Conservation (phyloP, 2,888 invertebrate species). For the Panzeria rudis region DNA sequence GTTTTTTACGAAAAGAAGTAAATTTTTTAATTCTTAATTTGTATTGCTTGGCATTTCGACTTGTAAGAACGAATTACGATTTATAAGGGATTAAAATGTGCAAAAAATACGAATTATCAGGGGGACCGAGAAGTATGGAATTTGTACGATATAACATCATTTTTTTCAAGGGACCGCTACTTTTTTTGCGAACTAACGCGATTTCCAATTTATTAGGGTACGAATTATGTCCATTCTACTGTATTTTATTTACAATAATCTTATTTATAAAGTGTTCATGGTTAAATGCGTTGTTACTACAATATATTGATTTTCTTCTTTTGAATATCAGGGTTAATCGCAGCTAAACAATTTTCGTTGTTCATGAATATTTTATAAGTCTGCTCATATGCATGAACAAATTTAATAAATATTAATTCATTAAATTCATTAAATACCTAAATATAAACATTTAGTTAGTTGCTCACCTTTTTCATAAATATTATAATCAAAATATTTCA, state of each 20-base stretch:
- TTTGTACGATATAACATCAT: no score
- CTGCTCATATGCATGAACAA: background rate
- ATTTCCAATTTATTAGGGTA: no score
- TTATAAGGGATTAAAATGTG: no score
- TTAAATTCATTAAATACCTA: background rate
- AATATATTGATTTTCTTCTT: conserved; percentile 44
- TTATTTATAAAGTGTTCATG: background rate
- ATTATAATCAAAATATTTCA: background rate
- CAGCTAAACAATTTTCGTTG: conserved; percentile 4
- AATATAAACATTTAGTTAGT: background rate
- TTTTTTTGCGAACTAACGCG: no score
- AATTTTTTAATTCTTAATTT: no score
- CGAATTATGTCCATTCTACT: no score
- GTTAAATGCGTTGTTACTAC: background rate
- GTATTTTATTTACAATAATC: background rate
- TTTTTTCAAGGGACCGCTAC: no score
- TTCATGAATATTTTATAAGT: background rate
- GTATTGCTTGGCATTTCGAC: no score
- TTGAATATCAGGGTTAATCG: conserved; percentile 25
- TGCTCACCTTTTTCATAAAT: background rate
- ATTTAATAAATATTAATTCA: background rate
- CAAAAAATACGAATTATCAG: no score
- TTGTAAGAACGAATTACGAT: no score
- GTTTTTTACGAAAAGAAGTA: no score
- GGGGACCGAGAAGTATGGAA: no score